phyloP scores from a whole-genome alignment of 2,113 vertebrate genomes.

The Otocyon megalotis region DNA sequence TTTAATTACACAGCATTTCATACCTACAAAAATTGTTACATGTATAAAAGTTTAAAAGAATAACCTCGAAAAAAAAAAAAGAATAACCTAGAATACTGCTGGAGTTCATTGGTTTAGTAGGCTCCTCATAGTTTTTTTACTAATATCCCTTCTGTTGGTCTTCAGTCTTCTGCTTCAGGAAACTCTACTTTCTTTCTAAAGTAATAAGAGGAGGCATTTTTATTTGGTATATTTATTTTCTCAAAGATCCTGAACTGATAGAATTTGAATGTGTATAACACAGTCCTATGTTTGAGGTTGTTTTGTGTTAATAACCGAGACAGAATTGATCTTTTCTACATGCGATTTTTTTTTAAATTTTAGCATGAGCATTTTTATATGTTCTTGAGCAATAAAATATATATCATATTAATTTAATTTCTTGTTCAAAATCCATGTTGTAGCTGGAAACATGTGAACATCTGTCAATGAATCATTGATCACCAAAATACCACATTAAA shows the following conservation, averaged over 20 bases:
- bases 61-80: background rate
- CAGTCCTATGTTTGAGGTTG: background rate
- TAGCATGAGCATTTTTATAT: background rate
- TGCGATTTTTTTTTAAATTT: background rate
- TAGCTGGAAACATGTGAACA: background rate
- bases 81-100: background rate
- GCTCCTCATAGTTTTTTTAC: background rate
- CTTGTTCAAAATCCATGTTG: background rate
- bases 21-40: background rate
- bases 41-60: background rate
- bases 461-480: background rate
- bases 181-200: background rate
- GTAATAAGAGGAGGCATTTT: background rate
- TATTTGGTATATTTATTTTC: background rate
- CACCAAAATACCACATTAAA: background rate
- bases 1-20: background rate
- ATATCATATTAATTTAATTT: background rate
- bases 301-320: background rate
- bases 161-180: background rate
- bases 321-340: background rate
- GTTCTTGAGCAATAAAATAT: background rate
- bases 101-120: background rate
- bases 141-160: background rate
- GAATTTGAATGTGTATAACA: background rate
- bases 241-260: background rate